Percentiles rank a stretch among this genome's conserved stretches.
These are phyloP conservation scores for Nephrotoma flavescens DNA, from an alignment of 2,888 invertebrate genomes.

Conservation along the genomic window DNA sequence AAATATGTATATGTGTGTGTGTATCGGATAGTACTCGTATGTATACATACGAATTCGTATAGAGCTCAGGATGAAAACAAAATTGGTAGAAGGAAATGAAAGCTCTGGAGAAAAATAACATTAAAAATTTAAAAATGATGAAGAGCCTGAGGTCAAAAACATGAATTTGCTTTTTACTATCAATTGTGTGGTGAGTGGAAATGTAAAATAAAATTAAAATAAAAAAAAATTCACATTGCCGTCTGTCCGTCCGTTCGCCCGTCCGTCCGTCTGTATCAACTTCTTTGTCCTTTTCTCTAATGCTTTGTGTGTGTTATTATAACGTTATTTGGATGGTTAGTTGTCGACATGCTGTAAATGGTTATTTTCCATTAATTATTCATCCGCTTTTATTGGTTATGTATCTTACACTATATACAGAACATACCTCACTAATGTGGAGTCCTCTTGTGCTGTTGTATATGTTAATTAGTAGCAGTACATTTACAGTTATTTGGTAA, in stretches of 20 bases:
- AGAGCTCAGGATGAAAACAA: not conserved
- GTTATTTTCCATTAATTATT: not conserved
- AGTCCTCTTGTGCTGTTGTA: not conserved
- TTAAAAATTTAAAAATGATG: not conserved
- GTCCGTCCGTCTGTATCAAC: not conserved
- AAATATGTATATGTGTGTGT: too few relatives aligned
- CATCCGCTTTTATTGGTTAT: not conserved
- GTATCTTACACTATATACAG: not conserved
- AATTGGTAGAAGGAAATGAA: not conserved
- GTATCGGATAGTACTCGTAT: not conserved
- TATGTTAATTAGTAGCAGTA: not conserved
- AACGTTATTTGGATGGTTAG: not conserved
- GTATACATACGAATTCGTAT: not conserved
- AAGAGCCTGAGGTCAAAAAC: not conserved
- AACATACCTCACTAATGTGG: not conserved
- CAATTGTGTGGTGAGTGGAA: not conserved
- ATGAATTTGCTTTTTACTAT: not conserved
- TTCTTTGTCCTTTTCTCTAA: not conserved
- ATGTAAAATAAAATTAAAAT: not conserved
- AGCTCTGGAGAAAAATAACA: not conserved
- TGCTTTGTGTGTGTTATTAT: not conserved
- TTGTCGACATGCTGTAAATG: not conserved
- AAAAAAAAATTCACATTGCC: not conserved
- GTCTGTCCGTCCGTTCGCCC: not conserved
- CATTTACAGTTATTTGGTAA: not conserved